These are phyloP conservation scores for Idaea dimidiata DNA, from an alignment of 2,888 invertebrate species.

Conservation along the genomic window DNA sequence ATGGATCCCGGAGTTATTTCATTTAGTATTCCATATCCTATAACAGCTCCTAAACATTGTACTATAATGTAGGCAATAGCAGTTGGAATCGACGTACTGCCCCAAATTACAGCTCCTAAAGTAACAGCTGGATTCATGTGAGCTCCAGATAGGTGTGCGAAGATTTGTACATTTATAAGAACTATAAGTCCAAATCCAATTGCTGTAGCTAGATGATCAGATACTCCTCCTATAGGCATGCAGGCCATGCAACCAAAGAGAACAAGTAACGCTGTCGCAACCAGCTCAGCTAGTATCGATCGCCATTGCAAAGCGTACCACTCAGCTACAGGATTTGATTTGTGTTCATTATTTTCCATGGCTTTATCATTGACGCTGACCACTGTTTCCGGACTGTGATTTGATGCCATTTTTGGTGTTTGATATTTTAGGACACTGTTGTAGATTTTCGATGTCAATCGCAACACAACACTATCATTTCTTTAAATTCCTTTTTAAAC, in stretches of 20 bases:
- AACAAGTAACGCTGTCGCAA: slow-evolving; percentile 85
- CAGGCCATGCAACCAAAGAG: slow-evolving; percentile 89
- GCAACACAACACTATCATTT: background rate
- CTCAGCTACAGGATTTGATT: slow-evolving; percentile 15
- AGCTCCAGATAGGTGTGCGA: slow-evolving; percentile 89
- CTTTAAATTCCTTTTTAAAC: background rate
- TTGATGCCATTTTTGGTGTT: background rate
- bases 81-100: slow-evolving; percentile 75
- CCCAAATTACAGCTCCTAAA: slow-evolving; percentile 82
- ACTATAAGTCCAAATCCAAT: slow-evolving; percentile 86
- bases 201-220: slow-evolving; percentile 62
- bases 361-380: background rate
- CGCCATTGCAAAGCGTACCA: slow-evolving; percentile 50
- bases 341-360: background rate
- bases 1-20: slow-evolving; percentile 68
- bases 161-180: slow-evolving; percentile 85
- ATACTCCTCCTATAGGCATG: slow-evolving; percentile 65
- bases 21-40: slow-evolving; percentile 85
- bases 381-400: background rate
- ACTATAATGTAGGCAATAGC: slow-evolving; percentile 82
- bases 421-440: background rate
- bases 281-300: slow-evolving; percentile 79
- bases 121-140: slow-evolving; percentile 90
- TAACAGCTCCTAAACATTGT: slow-evolving; percentile 84
- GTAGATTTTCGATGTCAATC: background rate